Evolutionary conservation across 1,140 invertebrate genomes (phyloP), one percentile per base, ranked within the genome.

Genomic region (Thaumetopoea pityocampa): DNA sequence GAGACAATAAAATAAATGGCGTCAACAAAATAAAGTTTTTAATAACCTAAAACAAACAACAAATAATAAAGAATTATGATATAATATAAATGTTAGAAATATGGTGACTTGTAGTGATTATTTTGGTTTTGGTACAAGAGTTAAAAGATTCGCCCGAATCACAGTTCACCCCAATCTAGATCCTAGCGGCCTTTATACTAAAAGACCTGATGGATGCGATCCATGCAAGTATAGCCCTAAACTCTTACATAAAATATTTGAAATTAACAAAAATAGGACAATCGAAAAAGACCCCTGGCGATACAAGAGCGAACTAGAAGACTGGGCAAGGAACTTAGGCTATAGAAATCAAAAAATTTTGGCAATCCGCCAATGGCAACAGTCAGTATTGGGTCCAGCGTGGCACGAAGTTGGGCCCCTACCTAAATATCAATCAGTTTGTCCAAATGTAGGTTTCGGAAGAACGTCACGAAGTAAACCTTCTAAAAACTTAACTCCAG

Each of bases 251-350:
- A 35, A 61, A 55, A 57, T 67, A 26, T 79, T 48, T 37, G 48
- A 55, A 52, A 33, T 65, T 4, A 71, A 65, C 16, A 65, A 43
- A 43, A 51, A 57, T 12, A 59, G 51, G 23, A 56, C 45, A 19
- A 34, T 20, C 12, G 34, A 45, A 3, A 73, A 71, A 49, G 72
- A 76, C 15, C 66, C 67, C 0, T 81, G 79, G 79, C 63, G 41
- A 36, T 77, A 70, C 33, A 79, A 79, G 60, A 67, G 35, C 7
- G 77, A 80, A 38, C 46, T 81, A 6, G 77, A 80, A 51, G 72
- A 73, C 11, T 83, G 77, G 73, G 48, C 65, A n/a, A 54, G 58
- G 41, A 77, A 83, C 40, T 70, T 83, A 26, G 79, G 79, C 3
- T 81, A 81, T 28, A 67, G 72, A 44, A 83, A 83, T 43, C 68